phyloP scores from a whole-genome alignment of 2,888 invertebrate species.

The Sarcophaga caerulescens region DNA sequence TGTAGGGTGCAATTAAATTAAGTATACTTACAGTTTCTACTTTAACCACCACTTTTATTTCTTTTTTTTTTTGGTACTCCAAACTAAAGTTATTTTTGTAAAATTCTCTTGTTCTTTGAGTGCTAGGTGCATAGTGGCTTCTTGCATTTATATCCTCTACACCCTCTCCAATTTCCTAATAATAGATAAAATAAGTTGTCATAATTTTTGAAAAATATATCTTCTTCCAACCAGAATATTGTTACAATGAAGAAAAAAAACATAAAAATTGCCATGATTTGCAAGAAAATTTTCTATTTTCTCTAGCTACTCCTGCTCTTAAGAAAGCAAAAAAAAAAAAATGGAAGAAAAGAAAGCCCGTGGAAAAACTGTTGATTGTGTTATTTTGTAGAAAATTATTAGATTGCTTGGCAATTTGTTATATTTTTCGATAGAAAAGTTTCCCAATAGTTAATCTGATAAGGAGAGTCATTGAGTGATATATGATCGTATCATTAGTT shows the following conservation, averaged over 20 bases:
- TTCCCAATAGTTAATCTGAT: slow-evolving; percentile 52
- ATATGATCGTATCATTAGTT: slow-evolving; percentile 55
- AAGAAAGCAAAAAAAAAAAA: slow-evolving; percentile 6
- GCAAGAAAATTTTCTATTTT: slow-evolving; percentile 43
- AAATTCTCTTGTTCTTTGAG: slow-evolving; percentile 45
- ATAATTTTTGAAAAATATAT: slow-evolving; percentile 53
- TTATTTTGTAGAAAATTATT: slow-evolving; percentile 62
- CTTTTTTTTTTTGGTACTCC: slow-evolving; percentile 6
- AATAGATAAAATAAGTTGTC: slow-evolving; percentile 63
- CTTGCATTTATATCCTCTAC: not conserved
- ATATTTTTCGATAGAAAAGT: slow-evolving; percentile 35
- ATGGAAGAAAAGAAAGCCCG: not conserved
- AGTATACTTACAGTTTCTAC: not conserved
- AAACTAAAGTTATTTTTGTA: slow-evolving; percentile 43
- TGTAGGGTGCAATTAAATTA: not conserved
- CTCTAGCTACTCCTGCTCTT: not conserved
- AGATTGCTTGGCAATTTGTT: slow-evolving; percentile 65
- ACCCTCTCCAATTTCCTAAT: slow-evolving; percentile 2
- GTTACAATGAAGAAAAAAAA: not conserved
- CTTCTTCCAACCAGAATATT: not conserved
- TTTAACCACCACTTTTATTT: not conserved
- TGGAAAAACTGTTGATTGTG: slow-evolving; percentile 60
- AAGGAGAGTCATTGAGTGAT: slow-evolving; percentile 59
- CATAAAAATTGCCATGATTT: slow-evolving; percentile 56
- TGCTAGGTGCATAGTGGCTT: slow-evolving; percentile 56